Percentiles rank a stretch among this genome's conserved stretches.
These are phyloP conservation scores for Rhodeus uyekii DNA, from an alignment of 2,797 vertebrate genomes.

Conservation along the genomic window DNA sequence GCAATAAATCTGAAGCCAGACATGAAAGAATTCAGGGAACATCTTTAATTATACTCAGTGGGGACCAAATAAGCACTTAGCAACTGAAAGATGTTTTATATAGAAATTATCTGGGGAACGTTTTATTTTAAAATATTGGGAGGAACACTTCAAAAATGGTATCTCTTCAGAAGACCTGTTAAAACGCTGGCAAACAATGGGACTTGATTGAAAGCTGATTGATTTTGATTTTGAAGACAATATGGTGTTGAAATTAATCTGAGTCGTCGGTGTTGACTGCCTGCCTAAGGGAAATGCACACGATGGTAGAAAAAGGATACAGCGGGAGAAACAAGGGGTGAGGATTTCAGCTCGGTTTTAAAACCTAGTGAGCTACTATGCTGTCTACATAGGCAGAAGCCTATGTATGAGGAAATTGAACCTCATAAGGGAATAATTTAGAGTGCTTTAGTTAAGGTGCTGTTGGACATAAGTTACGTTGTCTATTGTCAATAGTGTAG, in stretches of 20 bases:
- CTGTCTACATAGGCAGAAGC: not conserved
- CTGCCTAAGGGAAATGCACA: conserved; percentile 52
- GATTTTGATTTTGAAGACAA: conserved; percentile 26
- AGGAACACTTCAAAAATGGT: conserved; percentile 23
- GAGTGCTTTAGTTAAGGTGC: not conserved
- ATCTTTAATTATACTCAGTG: conserved; percentile 70
- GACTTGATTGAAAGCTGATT: conserved; percentile 4
- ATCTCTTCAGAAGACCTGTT: conserved; percentile 15
- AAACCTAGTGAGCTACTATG: not conserved
- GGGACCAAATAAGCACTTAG: conserved; percentile 59
- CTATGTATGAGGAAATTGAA: not conserved
- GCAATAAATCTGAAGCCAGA: conserved; percentile 76
- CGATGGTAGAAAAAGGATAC: conserved; percentile 31
- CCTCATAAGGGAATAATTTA: not conserved
- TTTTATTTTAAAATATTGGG: conserved; percentile 39
- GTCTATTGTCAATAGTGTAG: not conserved
- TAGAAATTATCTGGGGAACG: conserved; percentile 41
- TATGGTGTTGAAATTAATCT: conserved; percentile 34
- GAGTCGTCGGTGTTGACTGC: conserved; percentile 2
- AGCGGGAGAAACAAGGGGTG: conserved; percentile 11
- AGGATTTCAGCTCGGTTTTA: not conserved
- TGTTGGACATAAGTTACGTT: not conserved
- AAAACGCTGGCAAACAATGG: not conserved
- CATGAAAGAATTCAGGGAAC: conserved; percentile 70
- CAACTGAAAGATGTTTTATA: conserved; percentile 46